Percentiles rank a stretch among this genome's conserved stretches.
Evolutionary conservation across 2,797 vertebrate genomes (phyloP).

Genomic region (Hydrocynus forskahlii): DNA sequence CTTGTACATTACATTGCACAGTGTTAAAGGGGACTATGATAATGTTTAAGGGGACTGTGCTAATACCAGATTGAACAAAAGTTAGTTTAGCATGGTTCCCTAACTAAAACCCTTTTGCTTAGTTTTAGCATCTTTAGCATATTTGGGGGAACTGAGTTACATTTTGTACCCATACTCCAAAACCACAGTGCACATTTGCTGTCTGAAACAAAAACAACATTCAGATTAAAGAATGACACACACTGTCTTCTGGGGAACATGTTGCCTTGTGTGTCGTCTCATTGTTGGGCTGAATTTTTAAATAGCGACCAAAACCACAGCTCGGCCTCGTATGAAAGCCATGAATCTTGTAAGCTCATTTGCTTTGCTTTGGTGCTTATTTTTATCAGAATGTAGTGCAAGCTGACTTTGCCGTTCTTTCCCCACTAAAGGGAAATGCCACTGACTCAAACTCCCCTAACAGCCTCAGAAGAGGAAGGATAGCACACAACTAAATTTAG

Average conservation of each 20-base stretch:
- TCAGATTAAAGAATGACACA: not conserved
- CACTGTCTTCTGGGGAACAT: not conserved
- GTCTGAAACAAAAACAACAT: not conserved
- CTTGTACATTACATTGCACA: too few relatives aligned
- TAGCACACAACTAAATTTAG: constrained; percentile 9
- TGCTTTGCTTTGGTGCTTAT: constrained; percentile 8
- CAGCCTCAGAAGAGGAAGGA: constrained; percentile 1
- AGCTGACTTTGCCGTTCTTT: not conserved
- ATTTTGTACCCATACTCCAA: not conserved
- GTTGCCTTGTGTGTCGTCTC: not conserved
- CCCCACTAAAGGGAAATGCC: constrained; percentile 15
- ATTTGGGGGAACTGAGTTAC: not conserved
- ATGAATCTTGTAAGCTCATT: not conserved
- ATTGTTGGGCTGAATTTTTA: constrained; percentile 1
- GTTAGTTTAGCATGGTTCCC: not conserved
- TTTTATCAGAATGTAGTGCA: constrained; percentile 15
- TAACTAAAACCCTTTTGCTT: not conserved
- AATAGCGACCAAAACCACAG: not conserved
- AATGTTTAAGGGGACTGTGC: too few relatives aligned
- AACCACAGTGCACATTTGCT: not conserved
- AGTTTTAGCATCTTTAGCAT: not conserved
- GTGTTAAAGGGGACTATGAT: too few relatives aligned
- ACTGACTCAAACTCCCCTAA: constrained; percentile 14
- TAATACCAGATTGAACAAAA: too few relatives aligned
- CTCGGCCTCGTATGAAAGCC: not conserved